phyloP scores from a whole-genome alignment of 2,888 invertebrate genomes.

The Scaptodrosophila latifasciaeformis region DNA sequence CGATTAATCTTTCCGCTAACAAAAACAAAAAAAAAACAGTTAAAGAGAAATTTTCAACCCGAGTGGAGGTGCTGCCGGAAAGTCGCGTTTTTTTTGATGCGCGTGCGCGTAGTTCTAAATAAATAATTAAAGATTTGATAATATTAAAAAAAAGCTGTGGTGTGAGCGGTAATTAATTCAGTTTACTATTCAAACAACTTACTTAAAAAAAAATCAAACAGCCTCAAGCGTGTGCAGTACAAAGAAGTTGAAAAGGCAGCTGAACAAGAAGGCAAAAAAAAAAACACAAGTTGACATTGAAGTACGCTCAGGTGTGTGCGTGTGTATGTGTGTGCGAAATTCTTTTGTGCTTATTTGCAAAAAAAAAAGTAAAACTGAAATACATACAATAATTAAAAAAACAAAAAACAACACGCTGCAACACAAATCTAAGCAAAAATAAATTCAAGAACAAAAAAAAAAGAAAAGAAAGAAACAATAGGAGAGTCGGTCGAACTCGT shows the following conservation, averaged over 20 bases:
- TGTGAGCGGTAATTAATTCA: constrained; percentile 39
- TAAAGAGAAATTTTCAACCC: no score
- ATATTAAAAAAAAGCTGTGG: no score
- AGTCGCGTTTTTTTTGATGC: no score
- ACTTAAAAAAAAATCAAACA: constrained; percentile 10
- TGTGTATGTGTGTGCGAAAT: constrained; percentile 45
- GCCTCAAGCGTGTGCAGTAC: background rate
- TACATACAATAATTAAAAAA: constrained; percentile 30
- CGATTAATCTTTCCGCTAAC: no score
- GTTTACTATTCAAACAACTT: constrained; percentile 13
- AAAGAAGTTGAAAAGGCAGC: background rate
- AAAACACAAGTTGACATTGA: constrained; percentile 54
- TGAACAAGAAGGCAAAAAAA: constrained; percentile 36
- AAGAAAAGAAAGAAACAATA: constrained; percentile 14
- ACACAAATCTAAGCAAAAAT: constrained; percentile 18
- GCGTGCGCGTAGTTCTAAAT: constrained; percentile 38
- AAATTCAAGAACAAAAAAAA: constrained; percentile 4
- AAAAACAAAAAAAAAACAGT: no score
- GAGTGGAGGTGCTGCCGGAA: no score
- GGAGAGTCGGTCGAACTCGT: constrained; percentile 23
- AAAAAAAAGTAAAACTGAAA: no score
- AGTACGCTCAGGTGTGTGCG: constrained; percentile 21
- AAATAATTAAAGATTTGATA: no score
- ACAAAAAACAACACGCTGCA: constrained; percentile 16
- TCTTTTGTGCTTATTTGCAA: constrained; percentile 49